Conservation (phyloP, 2,888 invertebrate genomes). For the Mellilla xanthometata region DNA sequence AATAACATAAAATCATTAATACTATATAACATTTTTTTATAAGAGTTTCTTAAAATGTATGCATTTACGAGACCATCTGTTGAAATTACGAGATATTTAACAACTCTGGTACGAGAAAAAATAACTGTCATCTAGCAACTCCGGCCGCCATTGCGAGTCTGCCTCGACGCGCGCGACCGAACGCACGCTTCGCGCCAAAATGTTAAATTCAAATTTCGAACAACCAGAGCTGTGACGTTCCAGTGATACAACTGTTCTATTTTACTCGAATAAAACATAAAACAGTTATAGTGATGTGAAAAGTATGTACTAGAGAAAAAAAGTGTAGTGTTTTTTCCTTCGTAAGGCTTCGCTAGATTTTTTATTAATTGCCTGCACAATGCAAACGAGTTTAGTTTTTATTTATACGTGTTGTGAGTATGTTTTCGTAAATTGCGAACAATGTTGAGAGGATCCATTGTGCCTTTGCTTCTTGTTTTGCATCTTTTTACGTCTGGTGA, state of each 20-base stretch:
- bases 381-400: conserved; percentile 67
- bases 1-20: no score
- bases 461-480: conserved; percentile 56
- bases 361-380: conserved; percentile 51
- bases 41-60: no score
- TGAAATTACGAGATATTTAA: no score
- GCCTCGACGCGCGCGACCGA: conserved; percentile 46
- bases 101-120: no score
- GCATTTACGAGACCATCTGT: no score
- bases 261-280: conserved; percentile 44
- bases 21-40: no score
- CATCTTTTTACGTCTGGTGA: conserved; percentile 62
- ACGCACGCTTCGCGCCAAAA: conserved; percentile 55
- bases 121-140: no score
- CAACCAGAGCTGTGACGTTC: conserved; percentile 20
- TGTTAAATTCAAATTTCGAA: conserved; percentile 47
- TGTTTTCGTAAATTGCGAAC: conserved; percentile 58
- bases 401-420: conserved; percentile 56
- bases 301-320: conserved; percentile 27
- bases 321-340: conserved; percentile 44
- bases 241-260: conserved; percentile 46
- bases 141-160: conserved; percentile 39
- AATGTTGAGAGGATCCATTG: conserved; percentile 71
- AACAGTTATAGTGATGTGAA: conserved; percentile 54
- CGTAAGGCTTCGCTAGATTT: conserved; percentile 43